Evolutionary conservation across 2,797 vertebrate genomes (phyloP).

Genomic region (Schizopygopsis pylzovi): DNA sequence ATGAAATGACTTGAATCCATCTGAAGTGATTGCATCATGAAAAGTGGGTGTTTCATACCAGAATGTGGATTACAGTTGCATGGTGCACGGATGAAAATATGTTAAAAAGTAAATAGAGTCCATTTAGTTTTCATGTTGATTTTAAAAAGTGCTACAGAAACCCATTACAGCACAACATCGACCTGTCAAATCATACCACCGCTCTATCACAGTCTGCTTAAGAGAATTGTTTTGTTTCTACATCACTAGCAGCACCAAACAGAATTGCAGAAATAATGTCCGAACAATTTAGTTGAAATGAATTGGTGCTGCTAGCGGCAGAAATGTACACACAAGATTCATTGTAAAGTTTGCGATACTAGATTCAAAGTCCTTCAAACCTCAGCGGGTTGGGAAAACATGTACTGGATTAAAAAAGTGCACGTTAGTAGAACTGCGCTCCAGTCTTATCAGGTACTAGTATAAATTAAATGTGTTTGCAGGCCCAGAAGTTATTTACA

Average conservation of each 20-base stretch:
- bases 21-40: background rate
- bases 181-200: background rate
- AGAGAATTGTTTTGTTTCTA: background rate
- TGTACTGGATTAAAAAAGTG: conserved; percentile 26
- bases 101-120: conserved; percentile 52
- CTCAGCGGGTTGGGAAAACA: background rate
- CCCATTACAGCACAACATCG: background rate
- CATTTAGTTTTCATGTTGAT: background rate
- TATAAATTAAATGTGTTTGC: conserved; percentile 48
- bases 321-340: background rate
- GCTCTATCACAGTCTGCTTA: background rate
- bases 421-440: conserved; percentile 12
- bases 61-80: background rate
- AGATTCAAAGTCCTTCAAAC: conserved; percentile 1
- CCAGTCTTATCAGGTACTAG: conserved; percentile 43
- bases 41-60: background rate
- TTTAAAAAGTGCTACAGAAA: conserved; percentile 10
- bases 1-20: background rate
- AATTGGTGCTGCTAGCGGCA: background rate
- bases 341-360: background rate
- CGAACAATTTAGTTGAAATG: background rate
- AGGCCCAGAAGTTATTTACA: conserved; percentile 63
- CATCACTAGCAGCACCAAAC: background rate
- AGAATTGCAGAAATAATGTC: background rate
- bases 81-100: background rate